Evolutionary conservation across 2,797 vertebrate species (phyloP).

Genomic region (Chaetodon trifasciatus): DNA sequence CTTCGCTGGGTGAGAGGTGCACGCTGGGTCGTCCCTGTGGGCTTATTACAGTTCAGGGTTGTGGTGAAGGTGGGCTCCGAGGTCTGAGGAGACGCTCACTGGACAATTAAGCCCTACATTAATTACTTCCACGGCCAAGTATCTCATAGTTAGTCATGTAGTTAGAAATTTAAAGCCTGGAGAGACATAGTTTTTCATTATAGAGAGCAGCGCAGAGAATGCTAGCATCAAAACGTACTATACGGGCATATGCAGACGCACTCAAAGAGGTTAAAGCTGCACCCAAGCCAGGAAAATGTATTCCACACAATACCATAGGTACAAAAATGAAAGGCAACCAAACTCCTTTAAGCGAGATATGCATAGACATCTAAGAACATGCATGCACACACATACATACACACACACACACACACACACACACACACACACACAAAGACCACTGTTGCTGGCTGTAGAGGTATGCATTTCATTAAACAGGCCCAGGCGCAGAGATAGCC

Average conservation of each 20-base stretch:
- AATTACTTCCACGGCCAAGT: conserved; percentile 85
- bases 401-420: conserved; percentile 19
- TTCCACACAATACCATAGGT: background rate
- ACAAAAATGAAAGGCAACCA: conserved; percentile 22
- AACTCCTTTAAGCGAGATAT: conserved; percentile 12
- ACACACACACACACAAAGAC: conserved; percentile 9
- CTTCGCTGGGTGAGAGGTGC: conserved; percentile 68
- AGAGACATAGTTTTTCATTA: conserved; percentile 51
- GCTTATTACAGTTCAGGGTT: conserved; percentile 84
- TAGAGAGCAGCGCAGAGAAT: background rate
- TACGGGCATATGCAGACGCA: background rate
- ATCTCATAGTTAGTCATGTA: conserved; percentile 20
- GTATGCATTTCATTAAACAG: conserved; percentile 61
- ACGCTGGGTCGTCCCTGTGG: conserved; percentile 79
- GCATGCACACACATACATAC: conserved; percentile 13
- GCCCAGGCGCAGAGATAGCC: conserved; percentile 38
- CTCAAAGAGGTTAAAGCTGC: conserved; percentile 2
- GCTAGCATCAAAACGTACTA: conserved; percentile 15
- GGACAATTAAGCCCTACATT: conserved; percentile 85
- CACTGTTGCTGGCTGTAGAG: conserved; percentile 33
- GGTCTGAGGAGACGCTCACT: conserved; percentile 67
- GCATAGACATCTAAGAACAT: conserved; percentile 12
- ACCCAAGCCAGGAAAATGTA: background rate
- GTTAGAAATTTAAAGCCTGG: conserved; percentile 70
- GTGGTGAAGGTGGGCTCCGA: conserved; percentile 72